A percentile compares a stretch with the other conserved stretches of the same genome.
phyloP scores from a whole-genome alignment of 2,797 vertebrate species.

The Karalla daura region DNA sequence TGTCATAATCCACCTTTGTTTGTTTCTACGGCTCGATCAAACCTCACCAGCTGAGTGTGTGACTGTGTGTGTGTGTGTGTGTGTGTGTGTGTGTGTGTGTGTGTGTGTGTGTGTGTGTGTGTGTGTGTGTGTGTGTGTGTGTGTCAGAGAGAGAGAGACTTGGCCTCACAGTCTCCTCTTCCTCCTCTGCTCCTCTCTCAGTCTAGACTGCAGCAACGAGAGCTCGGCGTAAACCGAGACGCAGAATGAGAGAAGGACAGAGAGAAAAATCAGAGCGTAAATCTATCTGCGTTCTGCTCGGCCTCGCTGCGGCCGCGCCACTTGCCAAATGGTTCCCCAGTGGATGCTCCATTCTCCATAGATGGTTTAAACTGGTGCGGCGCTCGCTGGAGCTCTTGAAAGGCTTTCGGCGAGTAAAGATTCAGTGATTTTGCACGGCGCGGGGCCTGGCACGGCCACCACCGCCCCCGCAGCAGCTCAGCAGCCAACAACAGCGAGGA shows the following conservation, averaged over 20 bases:
- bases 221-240: conserved; percentile 55
- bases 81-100: conserved; percentile 17
- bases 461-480: background rate
- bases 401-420: conserved; percentile 40
- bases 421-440: conserved; percentile 49
- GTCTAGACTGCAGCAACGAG: conserved; percentile 65
- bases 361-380: conserved; percentile 72
- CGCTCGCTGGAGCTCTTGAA: conserved; percentile 47
- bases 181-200: conserved; percentile 47
- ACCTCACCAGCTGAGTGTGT: conserved; percentile 30
- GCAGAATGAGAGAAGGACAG: conserved; percentile 46
- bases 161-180: conserved; percentile 37
- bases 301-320: conserved; percentile 35
- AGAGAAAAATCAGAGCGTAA: conserved; percentile 30
- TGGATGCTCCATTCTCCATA: conserved; percentile 49
- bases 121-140: conserved; percentile 18
- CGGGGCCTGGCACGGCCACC: conserved; percentile 1
- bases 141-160: conserved; percentile 55
- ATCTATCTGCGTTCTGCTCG: conserved; percentile 47
- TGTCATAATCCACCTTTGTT: conserved; percentile 71
- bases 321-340: conserved; percentile 64
- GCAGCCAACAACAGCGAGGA: background rate
- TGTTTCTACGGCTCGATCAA: conserved; percentile 66
- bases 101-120: conserved; percentile 21
- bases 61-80: conserved; percentile 16